phyloP scores from a whole-genome alignment of 2,888 invertebrate genomes.

The Leptogaster cylindrica region DNA sequence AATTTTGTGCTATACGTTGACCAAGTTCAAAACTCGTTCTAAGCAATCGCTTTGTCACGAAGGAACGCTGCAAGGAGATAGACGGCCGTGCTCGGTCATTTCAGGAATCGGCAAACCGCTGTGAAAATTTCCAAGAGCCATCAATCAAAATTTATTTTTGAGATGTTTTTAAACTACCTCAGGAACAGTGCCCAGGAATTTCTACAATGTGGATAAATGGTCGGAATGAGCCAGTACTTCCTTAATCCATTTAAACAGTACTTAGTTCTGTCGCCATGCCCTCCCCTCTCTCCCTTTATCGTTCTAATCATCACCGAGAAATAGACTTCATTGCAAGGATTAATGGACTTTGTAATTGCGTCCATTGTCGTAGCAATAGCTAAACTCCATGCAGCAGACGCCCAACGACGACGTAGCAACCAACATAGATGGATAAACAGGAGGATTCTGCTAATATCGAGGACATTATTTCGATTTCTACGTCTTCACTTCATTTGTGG shows the following conservation, averaged over 20 bases:
- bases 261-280: too few species aligned
- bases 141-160: constrained; percentile 47
- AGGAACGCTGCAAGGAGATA: background rate
- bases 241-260: constrained; percentile 17
- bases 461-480: too few species aligned
- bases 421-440: too few species aligned
- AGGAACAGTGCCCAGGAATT: constrained; percentile 1
- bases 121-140: constrained; percentile 36
- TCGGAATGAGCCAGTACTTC: constrained; percentile 16
- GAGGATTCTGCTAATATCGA: too few species aligned
- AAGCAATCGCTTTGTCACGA: too few species aligned
- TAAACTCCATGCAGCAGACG: too few species aligned
- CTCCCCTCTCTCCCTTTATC: background rate
- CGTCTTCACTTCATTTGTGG: too few species aligned
- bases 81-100: too few species aligned
- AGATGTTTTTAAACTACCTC: constrained; percentile 34
- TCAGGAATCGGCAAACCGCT: background rate
- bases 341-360: constrained; percentile 37
- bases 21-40: too few species aligned
- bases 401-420: too few species aligned
- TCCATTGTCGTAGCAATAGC: constrained; percentile 24
- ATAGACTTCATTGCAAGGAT: constrained; percentile 25
- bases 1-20: too few species aligned
- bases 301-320: background rate
- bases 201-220: constrained; percentile 12